A percentile compares a stretch with the other conserved stretches of the same genome.
These are phyloP conservation scores for Chrysomela aeneicollis DNA, from an alignment of 2,888 invertebrate genomes.

Conservation along the genomic window DNA sequence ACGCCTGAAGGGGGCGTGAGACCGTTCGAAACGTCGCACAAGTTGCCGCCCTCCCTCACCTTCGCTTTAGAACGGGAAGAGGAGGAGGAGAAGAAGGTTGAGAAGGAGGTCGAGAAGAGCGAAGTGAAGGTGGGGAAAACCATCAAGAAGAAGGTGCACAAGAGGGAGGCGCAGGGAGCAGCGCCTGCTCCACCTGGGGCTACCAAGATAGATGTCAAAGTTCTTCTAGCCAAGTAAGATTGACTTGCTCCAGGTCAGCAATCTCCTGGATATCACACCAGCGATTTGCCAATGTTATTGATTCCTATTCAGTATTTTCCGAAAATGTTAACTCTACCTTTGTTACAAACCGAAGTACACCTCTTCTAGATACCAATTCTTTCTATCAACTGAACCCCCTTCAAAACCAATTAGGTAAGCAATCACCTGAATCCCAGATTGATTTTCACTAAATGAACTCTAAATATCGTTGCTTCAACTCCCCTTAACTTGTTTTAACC, in stretches of 20 bases:
- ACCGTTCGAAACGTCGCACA: slow-evolving; percentile 76
- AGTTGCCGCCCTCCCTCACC: slow-evolving; percentile 67
- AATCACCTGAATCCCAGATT: too few relatives aligned
- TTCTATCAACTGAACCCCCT: slow-evolving; percentile 48
- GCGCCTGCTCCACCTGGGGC: slow-evolving; percentile 60
- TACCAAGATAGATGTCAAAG: slow-evolving; percentile 53
- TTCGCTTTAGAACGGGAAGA: slow-evolving; percentile 54
- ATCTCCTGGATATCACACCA: too few relatives aligned
- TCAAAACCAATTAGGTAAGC: too few relatives aligned
- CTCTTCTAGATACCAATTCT: slow-evolving; percentile 50
- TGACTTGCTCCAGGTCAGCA: too few relatives aligned
- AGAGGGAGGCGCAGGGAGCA: slow-evolving; percentile 50
- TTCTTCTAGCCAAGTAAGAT: slow-evolving; percentile 37
- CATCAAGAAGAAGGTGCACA: slow-evolving; percentile 42
- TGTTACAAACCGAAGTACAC: too few relatives aligned
- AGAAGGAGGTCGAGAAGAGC: slow-evolving; percentile 39
- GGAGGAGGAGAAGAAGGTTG: slow-evolving; percentile 47
- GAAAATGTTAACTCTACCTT: too few relatives aligned
- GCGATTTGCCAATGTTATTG: neutral
- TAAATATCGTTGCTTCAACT: too few relatives aligned
- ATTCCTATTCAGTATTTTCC: neutral
- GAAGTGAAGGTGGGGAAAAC: slow-evolving; percentile 31
- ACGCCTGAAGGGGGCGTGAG: slow-evolving; percentile 46
- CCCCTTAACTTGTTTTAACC: too few relatives aligned
- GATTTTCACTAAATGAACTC: too few relatives aligned